Evolutionary conservation across 2,797 vertebrate genomes (phyloP).

Genomic region (Loris lydekkerianus): DNA sequence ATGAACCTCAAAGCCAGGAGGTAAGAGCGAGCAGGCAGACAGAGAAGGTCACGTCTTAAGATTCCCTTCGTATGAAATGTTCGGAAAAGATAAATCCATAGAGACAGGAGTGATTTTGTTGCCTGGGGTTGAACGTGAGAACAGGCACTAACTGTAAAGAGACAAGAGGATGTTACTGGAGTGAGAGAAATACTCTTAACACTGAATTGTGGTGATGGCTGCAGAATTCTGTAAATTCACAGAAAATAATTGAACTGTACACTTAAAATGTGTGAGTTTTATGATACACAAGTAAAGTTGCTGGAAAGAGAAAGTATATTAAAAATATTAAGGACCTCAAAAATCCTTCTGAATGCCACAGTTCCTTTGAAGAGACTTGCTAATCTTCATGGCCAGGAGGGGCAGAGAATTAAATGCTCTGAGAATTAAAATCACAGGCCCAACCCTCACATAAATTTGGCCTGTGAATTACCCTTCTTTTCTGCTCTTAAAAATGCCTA

Average conservation of each 20-base stretch:
- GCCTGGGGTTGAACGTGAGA: not conserved
- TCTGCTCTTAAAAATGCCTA: not conserved
- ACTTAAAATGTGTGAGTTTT: not conserved
- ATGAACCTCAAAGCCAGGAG: conserved; percentile 8
- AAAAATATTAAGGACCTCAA: not conserved
- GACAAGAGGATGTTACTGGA: not conserved
- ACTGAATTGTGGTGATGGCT: not conserved
- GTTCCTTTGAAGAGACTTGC: not conserved
- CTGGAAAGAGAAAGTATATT: not conserved
- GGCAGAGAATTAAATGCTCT: not conserved
- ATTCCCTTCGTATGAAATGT: not conserved
- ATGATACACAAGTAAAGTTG: not conserved
- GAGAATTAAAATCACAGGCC: not conserved
- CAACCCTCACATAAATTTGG: not conserved
- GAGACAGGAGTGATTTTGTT: not conserved
- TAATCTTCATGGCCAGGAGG: not conserved
- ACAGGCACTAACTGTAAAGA: not conserved
- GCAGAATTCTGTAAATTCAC: not conserved
- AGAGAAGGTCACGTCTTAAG: not conserved
- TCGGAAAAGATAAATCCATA: not conserved
- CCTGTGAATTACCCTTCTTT: not conserved
- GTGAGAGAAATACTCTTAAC: conserved; percentile 30
- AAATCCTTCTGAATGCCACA: not conserved
- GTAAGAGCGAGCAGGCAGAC: not conserved
- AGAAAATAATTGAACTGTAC: not conserved